These are phyloP conservation scores for Mesitornis unicolor DNA, from an alignment of 2,113 vertebrate genomes.

Conservation along the genomic window DNA sequence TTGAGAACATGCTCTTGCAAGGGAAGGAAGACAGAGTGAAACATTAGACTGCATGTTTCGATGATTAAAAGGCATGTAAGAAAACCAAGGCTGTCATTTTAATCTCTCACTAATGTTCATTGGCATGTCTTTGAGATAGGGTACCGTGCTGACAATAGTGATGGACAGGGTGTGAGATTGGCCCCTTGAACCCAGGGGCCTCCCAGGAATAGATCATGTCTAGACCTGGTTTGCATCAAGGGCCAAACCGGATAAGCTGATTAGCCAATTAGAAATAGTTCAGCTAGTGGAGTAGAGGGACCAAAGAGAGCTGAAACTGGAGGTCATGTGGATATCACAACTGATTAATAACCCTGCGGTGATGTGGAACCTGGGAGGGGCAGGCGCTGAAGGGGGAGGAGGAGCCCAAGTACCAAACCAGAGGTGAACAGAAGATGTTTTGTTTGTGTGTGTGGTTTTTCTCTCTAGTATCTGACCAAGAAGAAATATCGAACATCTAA, in stretches of 20 bases:
- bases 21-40: constrained; percentile 61
- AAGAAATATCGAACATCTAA: not conserved
- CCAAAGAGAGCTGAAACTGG: constrained; percentile 51
- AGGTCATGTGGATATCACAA: constrained; percentile 66
- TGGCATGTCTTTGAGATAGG: constrained; percentile 66
- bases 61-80: constrained; percentile 69
- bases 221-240: constrained; percentile 68
- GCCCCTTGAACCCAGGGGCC: constrained; percentile 54
- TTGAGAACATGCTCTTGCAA: constrained; percentile 25
- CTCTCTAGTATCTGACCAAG: not conserved
- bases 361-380: constrained; percentile 2
- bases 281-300: constrained; percentile 20
- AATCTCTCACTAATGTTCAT: constrained; percentile 59
- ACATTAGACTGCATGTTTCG: constrained; percentile 61
- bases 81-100: constrained; percentile 66
- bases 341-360: constrained; percentile 28
- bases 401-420: not conserved
- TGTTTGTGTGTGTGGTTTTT: not conserved
- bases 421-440: constrained; percentile 12
- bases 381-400: not conserved
- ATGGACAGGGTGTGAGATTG: constrained; percentile 66
- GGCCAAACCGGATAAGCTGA: constrained; percentile 62
- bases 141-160: constrained; percentile 56
- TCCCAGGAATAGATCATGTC: constrained; percentile 62
- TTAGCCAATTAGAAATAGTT: constrained; percentile 68